Conservation (phyloP, 2,113 vertebrate genomes). For the Antechinus stuartii region DNA sequence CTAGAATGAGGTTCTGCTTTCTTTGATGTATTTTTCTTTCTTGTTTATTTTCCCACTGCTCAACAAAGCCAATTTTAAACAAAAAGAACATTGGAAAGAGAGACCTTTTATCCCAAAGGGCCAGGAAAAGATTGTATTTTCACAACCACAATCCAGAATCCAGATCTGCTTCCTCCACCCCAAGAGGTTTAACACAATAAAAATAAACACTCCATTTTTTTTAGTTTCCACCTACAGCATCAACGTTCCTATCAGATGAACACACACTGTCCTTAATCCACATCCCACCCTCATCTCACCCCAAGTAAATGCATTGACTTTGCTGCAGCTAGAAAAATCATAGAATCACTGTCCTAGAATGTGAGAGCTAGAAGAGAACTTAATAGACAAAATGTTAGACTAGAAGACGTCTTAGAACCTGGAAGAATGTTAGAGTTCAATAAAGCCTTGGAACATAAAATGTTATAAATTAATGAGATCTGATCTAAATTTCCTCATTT, state of each 20-base stretch:
- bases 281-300: neutral
- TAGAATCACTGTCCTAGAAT: neutral
- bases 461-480: neutral
- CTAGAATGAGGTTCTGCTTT: constrained; percentile 43
- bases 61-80: constrained; percentile 59
- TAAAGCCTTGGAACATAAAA: neutral
- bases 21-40: constrained; percentile 60
- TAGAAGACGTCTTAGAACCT: neutral
- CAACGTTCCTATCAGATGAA: constrained; percentile 39
- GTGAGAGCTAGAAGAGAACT: neutral
- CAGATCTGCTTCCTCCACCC: neutral
- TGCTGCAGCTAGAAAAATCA: constrained; percentile 18
- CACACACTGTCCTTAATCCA: neutral
- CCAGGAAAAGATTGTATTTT: constrained; percentile 57
- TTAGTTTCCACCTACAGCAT: constrained; percentile 10
- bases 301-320: constrained; percentile 16
- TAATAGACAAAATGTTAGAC: neutral
- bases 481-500: neutral
- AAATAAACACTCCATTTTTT: constrained; percentile 31
- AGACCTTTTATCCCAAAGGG: constrained; percentile 31
- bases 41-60: constrained; percentile 66
- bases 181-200: constrained; percentile 37
- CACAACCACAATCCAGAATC: constrained; percentile 43
- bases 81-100: constrained; percentile 62
- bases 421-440: neutral